Conservation (phyloP, 2,888 invertebrate species). For the Cryptocephalus moraei region DNA sequence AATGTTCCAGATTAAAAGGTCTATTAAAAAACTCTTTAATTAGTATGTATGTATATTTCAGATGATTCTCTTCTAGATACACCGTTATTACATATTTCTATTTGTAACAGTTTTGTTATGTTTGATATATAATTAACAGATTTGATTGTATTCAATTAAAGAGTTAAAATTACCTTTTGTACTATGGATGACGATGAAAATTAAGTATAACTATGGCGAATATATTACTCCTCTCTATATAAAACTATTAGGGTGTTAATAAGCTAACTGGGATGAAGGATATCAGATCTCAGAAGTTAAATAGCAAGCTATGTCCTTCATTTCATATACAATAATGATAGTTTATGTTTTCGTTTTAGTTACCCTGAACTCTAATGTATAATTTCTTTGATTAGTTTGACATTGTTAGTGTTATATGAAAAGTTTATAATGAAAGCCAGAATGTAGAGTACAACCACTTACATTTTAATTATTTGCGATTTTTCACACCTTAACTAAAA, state of each 20-base stretch:
- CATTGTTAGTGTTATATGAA: conserved; percentile 14
- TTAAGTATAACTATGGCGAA: not conserved
- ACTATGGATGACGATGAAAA: conserved; percentile 15
- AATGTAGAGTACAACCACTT: conserved; percentile 2
- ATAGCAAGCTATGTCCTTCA: too few relatives aligned
- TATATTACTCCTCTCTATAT: conserved; percentile 2
- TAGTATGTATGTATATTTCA: conserved; percentile 15
- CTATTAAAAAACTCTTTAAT: conserved; percentile 3
- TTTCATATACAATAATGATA: not conserved
- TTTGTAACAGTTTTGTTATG: conserved; percentile 11
- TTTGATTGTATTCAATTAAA: conserved; percentile 18
- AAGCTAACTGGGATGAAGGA: conserved; percentile 1
- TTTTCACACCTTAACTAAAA: too few relatives aligned
- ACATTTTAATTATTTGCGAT: not conserved
- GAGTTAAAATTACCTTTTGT: conserved; percentile 20
- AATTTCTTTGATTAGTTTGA: conserved; percentile 8
- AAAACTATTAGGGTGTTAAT: conserved; percentile 8
- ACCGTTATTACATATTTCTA: conserved; percentile 15
- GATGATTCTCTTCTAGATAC: conserved; percentile 17
- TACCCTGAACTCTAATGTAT: conserved; percentile 11
- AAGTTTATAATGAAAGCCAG: conserved; percentile 7
- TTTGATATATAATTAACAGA: conserved; percentile 12
- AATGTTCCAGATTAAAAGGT: not conserved
- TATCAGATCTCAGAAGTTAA: too few relatives aligned
- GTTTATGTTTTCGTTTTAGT: not conserved